Evolutionary conservation across 2,113 vertebrate species (phyloP).

Genomic region (Orientallactaga bullata): DNA sequence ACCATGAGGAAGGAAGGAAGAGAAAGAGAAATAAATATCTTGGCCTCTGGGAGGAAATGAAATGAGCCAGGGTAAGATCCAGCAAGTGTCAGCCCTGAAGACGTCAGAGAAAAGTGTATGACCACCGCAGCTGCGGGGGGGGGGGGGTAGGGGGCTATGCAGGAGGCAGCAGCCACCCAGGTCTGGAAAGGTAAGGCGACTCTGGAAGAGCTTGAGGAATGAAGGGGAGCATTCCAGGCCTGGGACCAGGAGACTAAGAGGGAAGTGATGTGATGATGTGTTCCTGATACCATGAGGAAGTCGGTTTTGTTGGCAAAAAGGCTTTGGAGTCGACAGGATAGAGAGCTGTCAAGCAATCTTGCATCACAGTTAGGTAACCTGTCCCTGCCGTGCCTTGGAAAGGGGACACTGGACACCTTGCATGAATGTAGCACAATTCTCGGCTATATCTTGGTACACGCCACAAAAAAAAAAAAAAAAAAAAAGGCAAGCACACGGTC

Average conservation of each 20-base stretch:
- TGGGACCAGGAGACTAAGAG: not conserved
- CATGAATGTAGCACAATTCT: not conserved
- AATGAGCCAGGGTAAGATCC: not conserved
- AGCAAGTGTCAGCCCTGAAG: not conserved
- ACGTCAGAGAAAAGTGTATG: not conserved
- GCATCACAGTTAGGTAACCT: not conserved
- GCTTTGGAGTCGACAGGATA: not conserved
- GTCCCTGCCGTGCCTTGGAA: not conserved
- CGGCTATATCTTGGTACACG: not conserved
- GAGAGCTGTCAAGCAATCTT: not conserved
- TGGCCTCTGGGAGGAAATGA: not conserved
- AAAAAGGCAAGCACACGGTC: accelerated
- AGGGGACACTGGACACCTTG: not conserved
- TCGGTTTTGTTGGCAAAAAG: not conserved
- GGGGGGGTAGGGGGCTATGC: not conserved
- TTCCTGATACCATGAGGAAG: not conserved
- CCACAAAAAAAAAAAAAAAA: too few species aligned
- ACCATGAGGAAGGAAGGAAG: not conserved
- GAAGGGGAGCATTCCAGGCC: not conserved
- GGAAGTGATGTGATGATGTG: not conserved
- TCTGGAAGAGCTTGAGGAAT: not conserved
- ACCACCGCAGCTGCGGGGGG: not conserved
- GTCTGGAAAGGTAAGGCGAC: not conserved
- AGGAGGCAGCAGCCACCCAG: not conserved
- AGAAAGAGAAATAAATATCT: conserved; percentile 31